Evolutionary conservation across 2,797 vertebrate genomes (phyloP), one percentile per base, ranked within the genome.

Genomic region (Buceros bicornis): DNA sequence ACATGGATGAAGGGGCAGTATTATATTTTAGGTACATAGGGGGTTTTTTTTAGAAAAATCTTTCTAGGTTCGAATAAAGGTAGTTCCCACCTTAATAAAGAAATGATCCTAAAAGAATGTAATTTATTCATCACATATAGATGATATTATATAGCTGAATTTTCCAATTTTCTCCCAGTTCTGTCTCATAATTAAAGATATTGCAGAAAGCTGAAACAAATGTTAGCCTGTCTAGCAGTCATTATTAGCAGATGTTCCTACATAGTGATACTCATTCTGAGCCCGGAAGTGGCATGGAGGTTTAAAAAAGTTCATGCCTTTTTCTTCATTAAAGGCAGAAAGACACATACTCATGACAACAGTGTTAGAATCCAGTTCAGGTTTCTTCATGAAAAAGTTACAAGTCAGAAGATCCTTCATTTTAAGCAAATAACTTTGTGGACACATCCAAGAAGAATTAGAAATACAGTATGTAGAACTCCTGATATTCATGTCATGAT

Each of bases 291-390:
- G 16, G 45, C n/a, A 86, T 93, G 73, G 86, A 90, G 89, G 47
- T 78, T 91, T 79, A 81, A 61, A 92, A 53, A 26, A 60, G 37
- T 54, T 89, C 31, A 60, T 80, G 40, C 81, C 54, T 84, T 92
- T 93, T 87, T 79, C 90, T 93, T 93, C 80, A 60, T 85, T 82
- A 81, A 81, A 96, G 73, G 60, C 65, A 82, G 33, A 89, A 90
- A 88, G 62, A 79, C 43, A 61, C 10, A 0, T 58, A 65, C 48
- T 74, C 66, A 47, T 26, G 64, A 80, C 54, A 87, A 87, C 53
- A 67, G 78, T 64, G 61, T 50, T 83, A 77, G 64, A 64, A 95
- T 95, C 81, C 61, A 80, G 61, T 87, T 79, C 61, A 57, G 40
- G 17, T 93, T 93, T 93, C 74, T 71, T 91, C 50, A 33, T 76